A percentile compares a stretch with the other conserved stretches of the same genome.
Evolutionary conservation across 2,888 invertebrate genomes (phyloP).

Genomic region (Rhyacophila evoluta): DNA sequence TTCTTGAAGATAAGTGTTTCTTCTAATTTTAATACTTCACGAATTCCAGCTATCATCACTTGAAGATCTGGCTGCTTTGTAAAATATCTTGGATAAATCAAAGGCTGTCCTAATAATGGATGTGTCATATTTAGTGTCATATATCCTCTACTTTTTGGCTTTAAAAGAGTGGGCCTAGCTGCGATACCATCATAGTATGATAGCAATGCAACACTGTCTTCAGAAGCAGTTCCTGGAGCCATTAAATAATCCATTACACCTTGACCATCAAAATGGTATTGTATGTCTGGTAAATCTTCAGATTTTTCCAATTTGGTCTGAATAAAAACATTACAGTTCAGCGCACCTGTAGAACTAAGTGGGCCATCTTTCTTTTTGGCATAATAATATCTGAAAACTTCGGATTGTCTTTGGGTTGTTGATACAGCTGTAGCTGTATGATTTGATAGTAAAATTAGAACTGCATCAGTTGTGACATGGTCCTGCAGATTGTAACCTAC

Average conservation of each 20-base stretch:
- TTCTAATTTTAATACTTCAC: conserved; percentile 71
- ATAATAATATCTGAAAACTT: conserved; percentile 63
- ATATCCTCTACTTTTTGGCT: conserved; percentile 75
- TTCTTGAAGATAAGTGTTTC: conserved; percentile 71
- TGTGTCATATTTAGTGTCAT: conserved; percentile 75
- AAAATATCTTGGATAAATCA: conserved; percentile 79
- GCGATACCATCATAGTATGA: conserved; percentile 74
- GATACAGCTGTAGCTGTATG: conserved; percentile 67
- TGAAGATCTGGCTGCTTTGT: conserved; percentile 74
- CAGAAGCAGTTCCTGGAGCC: conserved; percentile 69
- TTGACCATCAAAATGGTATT: conserved; percentile 74
- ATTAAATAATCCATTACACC: conserved; percentile 71
- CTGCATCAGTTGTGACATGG: conserved; percentile 76
- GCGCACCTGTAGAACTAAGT: conserved; percentile 68
- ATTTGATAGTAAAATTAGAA: conserved; percentile 70
- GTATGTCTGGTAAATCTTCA: conserved; percentile 73
- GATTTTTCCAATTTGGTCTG: conserved; percentile 69
- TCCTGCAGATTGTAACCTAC: conserved; percentile 83
- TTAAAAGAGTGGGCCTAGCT: conserved; percentile 73
- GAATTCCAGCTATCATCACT: conserved; percentile 72
- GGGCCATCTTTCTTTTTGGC: conserved; percentile 66
- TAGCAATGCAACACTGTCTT: conserved; percentile 69
- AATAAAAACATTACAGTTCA: conserved; percentile 73
- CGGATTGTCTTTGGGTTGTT: conserved; percentile 62
- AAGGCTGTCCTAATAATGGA: conserved; percentile 78